Conservation (phyloP, 2,888 invertebrate genomes). For the Drosophila anomelani region DNA sequence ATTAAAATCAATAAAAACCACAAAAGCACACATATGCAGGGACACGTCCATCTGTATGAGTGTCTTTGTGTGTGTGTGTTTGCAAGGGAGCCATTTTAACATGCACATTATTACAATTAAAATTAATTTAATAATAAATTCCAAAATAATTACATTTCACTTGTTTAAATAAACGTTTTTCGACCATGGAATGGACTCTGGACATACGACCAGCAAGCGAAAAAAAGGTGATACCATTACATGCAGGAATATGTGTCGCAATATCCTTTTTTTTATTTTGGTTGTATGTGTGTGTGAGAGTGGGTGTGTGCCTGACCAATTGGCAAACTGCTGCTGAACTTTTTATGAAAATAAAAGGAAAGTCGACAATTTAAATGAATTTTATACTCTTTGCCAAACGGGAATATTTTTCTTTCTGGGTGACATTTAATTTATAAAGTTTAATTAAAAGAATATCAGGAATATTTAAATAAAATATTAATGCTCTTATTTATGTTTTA, state of each 20-base stretch:
- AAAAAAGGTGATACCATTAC: constrained; percentile 26
- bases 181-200: constrained; percentile 40
- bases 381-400: constrained; percentile 5
- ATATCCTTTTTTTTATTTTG: constrained; percentile 7
- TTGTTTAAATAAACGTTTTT: constrained; percentile 74
- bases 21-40: constrained; percentile 51
- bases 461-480: not conserved
- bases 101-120: constrained; percentile 81
- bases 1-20: constrained; percentile 78
- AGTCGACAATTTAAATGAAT: constrained; percentile 38
- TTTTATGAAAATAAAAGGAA: constrained; percentile 17
- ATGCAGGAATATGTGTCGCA: constrained; percentile 24
- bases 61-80: constrained; percentile 21
- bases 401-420: not conserved
- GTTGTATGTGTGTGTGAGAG: constrained; percentile 3
- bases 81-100: constrained; percentile 60
- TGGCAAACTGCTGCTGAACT: constrained; percentile 50
- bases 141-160: constrained; percentile 81
- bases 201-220: constrained; percentile 5
- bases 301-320: constrained; percentile 32
- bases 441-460: not conserved
- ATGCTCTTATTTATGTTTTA: not conserved
- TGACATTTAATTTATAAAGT: not conserved
- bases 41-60: constrained; percentile 2
- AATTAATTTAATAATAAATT: constrained; percentile 83